Conservation (phyloP, 2,797 vertebrate species). For the Malurus splendens region DNA sequence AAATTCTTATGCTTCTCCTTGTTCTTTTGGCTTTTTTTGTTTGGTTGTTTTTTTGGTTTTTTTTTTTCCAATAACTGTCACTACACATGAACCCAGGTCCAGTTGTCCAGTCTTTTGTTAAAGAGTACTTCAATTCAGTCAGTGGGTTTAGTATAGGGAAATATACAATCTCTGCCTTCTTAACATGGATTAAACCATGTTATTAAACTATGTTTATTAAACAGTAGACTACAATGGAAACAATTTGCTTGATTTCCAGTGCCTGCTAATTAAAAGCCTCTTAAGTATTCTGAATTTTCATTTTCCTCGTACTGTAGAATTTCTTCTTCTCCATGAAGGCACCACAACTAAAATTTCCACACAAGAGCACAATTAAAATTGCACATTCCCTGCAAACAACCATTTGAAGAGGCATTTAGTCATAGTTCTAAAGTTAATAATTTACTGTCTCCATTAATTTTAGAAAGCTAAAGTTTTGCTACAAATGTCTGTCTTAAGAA, state of each 20-base stretch:
- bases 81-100: not conserved
- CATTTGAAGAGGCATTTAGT: slow-evolving; percentile 16
- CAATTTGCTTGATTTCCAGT: not conserved
- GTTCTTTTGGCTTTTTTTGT: not conserved
- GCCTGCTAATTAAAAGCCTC: not conserved
- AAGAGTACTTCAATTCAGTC: not conserved
- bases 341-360: not conserved
- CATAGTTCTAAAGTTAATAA: slow-evolving; percentile 28
- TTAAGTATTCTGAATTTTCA: not conserved
- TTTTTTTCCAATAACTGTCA: not conserved
- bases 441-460: slow-evolving; percentile 39
- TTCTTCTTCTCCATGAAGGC: not conserved
- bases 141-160: not conserved
- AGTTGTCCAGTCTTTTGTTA: not conserved
- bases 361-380: not conserved
- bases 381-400: not conserved
- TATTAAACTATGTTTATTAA: not conserved
- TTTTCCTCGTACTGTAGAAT: not conserved
- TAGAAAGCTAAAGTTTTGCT: slow-evolving; percentile 5
- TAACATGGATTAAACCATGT: not conserved
- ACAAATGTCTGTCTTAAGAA: slow-evolving; percentile 9
- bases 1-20: not conserved
- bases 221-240: not conserved
- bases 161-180: not conserved
- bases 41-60: no score